A percentile compares a stretch with the other conserved stretches of the same genome.
Evolutionary conservation across 2,888 invertebrate genomes (phyloP).

Genomic region (Lasioglossum villosulum): DNA sequence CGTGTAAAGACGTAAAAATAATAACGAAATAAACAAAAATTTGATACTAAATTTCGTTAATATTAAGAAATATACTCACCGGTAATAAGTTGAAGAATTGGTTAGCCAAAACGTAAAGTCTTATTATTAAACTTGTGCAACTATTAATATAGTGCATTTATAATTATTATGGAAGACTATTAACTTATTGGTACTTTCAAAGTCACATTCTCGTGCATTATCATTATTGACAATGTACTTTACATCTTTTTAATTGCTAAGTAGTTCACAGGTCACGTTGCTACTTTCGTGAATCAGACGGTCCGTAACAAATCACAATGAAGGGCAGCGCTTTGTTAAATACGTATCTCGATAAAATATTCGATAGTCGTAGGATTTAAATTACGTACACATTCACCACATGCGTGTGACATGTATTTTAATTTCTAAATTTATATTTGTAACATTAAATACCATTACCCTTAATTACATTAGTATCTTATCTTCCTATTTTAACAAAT

Average conservation of each 20-base stretch:
- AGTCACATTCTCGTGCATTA: constrained; percentile 41
- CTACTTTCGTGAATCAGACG: constrained; percentile 44
- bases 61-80: constrained; percentile 49
- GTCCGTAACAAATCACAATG: constrained; percentile 9
- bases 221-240: constrained; percentile 3
- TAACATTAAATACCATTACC: background rate
- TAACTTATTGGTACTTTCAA: constrained; percentile 25
- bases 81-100: constrained; percentile 28
- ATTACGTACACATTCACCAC: background rate
- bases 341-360: constrained; percentile 15
- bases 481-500: background rate
- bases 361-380: constrained; percentile 1
- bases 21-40: constrained; percentile 8
- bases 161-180: constrained; percentile 48
- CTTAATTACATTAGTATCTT: background rate
- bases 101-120: constrained; percentile 33
- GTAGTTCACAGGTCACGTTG: constrained; percentile 47
- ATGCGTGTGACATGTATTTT: background rate
- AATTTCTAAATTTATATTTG: background rate
- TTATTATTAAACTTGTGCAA: constrained; percentile 43
- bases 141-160: constrained; percentile 44
- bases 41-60: background rate
- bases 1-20: background rate
- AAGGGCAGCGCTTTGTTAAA: constrained; percentile 11
- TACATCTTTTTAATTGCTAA: constrained; percentile 36